These are phyloP conservation scores for Acleris emargana DNA, from an alignment of 2,888 invertebrate species.

Conservation along the genomic window DNA sequence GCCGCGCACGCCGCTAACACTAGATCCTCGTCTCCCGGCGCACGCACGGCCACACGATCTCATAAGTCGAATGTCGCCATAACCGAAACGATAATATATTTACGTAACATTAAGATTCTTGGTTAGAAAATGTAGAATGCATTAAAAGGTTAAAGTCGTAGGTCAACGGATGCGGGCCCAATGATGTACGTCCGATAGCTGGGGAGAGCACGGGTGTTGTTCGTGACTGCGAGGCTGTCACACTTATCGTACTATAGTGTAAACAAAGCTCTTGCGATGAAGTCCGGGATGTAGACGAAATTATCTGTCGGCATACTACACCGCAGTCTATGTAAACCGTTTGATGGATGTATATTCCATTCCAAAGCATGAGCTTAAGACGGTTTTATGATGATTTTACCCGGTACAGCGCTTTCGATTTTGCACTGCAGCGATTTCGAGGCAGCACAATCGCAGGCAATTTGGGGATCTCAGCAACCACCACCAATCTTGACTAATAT, in stretches of 20 bases:
- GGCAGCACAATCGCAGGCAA: slow-evolving; percentile 21
- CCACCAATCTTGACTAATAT: neutral
- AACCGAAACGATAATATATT: slow-evolving; percentile 25
- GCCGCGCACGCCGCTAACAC: slow-evolving; percentile 54
- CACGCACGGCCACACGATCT: slow-evolving; percentile 38
- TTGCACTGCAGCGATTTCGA: neutral
- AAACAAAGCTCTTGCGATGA: slow-evolving; percentile 45
- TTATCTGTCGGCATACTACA: neutral
- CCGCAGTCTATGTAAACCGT: neutral
- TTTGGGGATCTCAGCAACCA: slow-evolving; percentile 17
- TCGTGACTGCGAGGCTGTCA: slow-evolving; percentile 52
- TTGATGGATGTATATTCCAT: too few relatives aligned
- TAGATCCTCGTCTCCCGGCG: slow-evolving; percentile 39
- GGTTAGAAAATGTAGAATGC: slow-evolving; percentile 13
- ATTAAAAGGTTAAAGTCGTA: slow-evolving; percentile 20
- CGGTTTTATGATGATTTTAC: neutral
- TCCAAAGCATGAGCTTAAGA: neutral
- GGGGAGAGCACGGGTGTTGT: slow-evolving; percentile 49
- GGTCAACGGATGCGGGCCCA: slow-evolving; percentile 49
- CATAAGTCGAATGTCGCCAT: slow-evolving; percentile 42
- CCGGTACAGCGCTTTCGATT: neutral
- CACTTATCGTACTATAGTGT: slow-evolving; percentile 58
- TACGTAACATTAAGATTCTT: neutral
- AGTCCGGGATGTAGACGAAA: slow-evolving; percentile 2
- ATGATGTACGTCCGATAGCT: slow-evolving; percentile 52